Conservation (phyloP, 2,113 vertebrate species). For the Larimichthys crocea region DNA sequence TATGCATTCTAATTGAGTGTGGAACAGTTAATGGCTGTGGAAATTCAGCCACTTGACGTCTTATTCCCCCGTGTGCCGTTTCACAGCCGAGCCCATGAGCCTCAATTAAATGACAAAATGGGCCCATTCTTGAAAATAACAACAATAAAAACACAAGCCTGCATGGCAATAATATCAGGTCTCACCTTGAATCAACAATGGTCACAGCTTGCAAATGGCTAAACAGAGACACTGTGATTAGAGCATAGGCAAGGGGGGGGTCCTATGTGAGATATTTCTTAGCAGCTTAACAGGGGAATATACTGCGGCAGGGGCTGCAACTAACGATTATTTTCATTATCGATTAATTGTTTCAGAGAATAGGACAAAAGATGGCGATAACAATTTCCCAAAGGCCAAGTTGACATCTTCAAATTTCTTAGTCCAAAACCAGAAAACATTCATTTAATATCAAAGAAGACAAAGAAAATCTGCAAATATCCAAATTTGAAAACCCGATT, state of each 20-base stretch:
- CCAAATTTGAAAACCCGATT: background rate
- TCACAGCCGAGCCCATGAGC: slow-evolving; percentile 82
- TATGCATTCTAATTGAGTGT: slow-evolving; percentile 89
- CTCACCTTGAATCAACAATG: slow-evolving; percentile 81
- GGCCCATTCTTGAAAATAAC: slow-evolving; percentile 84
- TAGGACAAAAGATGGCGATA: background rate
- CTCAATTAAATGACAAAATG: slow-evolving; percentile 87
- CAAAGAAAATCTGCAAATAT: background rate
- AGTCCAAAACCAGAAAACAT: background rate
- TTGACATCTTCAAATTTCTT: background rate
- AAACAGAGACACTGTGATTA: slow-evolving; percentile 55
- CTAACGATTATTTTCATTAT: slow-evolving; percentile 27
- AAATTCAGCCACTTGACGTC: slow-evolving; percentile 85
- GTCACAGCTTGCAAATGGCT: slow-evolving; percentile 75
- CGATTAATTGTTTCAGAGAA: slow-evolving; percentile 1
- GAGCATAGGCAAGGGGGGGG: slow-evolving; percentile 1
- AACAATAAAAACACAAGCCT: slow-evolving; percentile 83
- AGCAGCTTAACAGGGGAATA: slow-evolving; percentile 12
- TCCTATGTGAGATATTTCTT: slow-evolving; percentile 18
- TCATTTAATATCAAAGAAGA: background rate
- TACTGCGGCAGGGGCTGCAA: background rate
- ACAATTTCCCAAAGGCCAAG: background rate
- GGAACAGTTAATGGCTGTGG: slow-evolving; percentile 85
- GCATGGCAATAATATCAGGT: slow-evolving; percentile 77
- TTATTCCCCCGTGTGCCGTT: slow-evolving; percentile 83